These are phyloP conservation scores for Castor canadensis DNA, from an alignment of 2,113 vertebrate genomes.

Conservation along the genomic window DNA sequence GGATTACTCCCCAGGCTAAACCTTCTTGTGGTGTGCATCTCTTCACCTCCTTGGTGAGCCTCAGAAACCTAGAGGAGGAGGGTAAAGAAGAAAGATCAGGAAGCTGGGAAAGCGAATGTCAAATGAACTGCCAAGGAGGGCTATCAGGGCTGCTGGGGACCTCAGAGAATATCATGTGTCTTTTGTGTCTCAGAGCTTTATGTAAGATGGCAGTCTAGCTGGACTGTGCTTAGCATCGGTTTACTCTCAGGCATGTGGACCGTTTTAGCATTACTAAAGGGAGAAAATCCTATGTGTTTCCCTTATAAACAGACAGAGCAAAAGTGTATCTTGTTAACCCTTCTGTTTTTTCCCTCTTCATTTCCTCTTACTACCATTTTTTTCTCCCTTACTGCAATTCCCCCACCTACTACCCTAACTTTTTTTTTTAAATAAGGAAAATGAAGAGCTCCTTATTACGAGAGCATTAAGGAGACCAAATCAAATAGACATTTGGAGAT, in stretches of 20 bases:
- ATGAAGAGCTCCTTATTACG: constrained; percentile 15
- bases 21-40: constrained; percentile 94
- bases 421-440: not conserved
- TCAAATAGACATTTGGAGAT: not conserved
- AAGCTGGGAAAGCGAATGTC: constrained; percentile 93
- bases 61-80: constrained; percentile 84
- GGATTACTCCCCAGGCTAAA: constrained; percentile 90
- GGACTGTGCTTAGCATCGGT: constrained; percentile 86
- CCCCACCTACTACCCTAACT: rapidly evolving
- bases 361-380: constrained; percentile 46
- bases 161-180: constrained; percentile 87
- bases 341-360: not conserved
- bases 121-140: constrained; percentile 92
- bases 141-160: constrained; percentile 92
- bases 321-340: not conserved
- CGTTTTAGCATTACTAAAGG: constrained; percentile 78
- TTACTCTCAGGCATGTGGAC: constrained; percentile 82
- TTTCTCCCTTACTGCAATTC: not conserved
- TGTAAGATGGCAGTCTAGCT: constrained; percentile 87
- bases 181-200: constrained; percentile 88
- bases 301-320: not conserved
- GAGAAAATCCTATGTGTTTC: constrained; percentile 28
- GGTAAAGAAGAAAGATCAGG: constrained; percentile 79
- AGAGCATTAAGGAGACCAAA: constrained; percentile 15
- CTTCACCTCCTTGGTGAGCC: constrained; percentile 88